Evolutionary conservation across 2,888 invertebrate genomes (phyloP).

Genomic region (Blastobasis adustella): DNA sequence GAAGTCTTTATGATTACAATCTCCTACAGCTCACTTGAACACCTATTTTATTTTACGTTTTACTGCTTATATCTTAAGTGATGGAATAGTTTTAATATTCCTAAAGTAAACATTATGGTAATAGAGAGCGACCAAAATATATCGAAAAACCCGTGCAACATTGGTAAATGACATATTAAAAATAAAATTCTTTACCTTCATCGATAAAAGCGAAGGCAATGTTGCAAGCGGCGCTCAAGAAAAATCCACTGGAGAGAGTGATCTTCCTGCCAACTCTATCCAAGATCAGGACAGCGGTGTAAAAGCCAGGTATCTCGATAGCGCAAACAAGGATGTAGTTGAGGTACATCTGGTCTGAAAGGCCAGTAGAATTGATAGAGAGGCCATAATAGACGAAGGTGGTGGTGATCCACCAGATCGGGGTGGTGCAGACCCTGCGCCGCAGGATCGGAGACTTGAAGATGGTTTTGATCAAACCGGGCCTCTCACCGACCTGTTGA

Average conservation of each 20-base stretch:
- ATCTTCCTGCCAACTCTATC: slow-evolving; percentile 77
- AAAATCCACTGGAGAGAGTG: slow-evolving; percentile 73
- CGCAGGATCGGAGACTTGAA: slow-evolving; percentile 67
- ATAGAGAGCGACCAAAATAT: no score
- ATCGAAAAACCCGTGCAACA: no score
- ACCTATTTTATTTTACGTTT: no score
- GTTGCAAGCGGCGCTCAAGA: slow-evolving; percentile 72
- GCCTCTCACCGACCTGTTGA: slow-evolving; percentile 5
- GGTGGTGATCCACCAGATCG: slow-evolving; percentile 85
- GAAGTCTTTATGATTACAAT: no score
- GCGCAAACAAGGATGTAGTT: slow-evolving; percentile 80
- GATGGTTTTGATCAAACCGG: slow-evolving; percentile 42
- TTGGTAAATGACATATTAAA: not conserved
- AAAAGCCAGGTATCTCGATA: slow-evolving; percentile 83
- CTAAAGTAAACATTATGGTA: no score
- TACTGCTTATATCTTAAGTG: no score
- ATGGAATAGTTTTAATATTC: no score
- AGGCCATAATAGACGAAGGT: slow-evolving; percentile 87
- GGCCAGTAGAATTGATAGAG: slow-evolving; percentile 82
- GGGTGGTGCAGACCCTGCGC: slow-evolving; percentile 77
- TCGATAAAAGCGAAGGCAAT: slow-evolving; percentile 63
- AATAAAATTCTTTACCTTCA: slow-evolving; percentile 49
- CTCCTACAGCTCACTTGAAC: no score
- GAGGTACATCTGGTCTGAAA: slow-evolving; percentile 82
- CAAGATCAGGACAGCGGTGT: slow-evolving; percentile 75